phyloP scores from a whole-genome alignment of 2,113 vertebrate genomes.

The Daboia siamensis region DNA sequence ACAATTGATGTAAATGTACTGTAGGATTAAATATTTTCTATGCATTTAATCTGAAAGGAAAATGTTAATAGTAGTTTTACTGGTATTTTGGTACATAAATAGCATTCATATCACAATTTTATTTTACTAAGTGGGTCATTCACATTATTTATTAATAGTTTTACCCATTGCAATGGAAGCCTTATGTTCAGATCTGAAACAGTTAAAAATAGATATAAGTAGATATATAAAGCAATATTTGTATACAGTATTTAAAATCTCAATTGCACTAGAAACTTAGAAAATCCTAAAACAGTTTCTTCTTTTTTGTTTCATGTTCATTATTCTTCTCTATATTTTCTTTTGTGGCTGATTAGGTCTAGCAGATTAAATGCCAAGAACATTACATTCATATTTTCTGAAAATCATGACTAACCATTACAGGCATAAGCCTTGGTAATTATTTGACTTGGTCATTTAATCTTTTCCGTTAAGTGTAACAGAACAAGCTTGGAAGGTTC shows the following conservation, averaged over 20 bases:
- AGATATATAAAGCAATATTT: not conserved
- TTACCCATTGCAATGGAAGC: not conserved
- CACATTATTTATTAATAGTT: not conserved
- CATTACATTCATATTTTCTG: not conserved
- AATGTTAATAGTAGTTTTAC: accelerated
- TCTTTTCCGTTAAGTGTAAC: not conserved
- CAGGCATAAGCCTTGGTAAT: not conserved
- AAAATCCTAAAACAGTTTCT: not conserved
- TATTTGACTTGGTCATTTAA: not conserved
- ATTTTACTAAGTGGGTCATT: not conserved
- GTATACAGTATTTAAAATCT: not conserved
- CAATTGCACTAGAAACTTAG: not conserved
- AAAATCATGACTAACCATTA: not conserved
- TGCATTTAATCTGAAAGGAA: not conserved
- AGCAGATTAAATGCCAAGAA: not conserved
- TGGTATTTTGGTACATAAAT: accelerated
- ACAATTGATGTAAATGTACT: not conserved
- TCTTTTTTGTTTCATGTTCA: not conserved
- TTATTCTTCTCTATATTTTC: not conserved
- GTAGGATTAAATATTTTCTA: not conserved
- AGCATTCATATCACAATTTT: not conserved
- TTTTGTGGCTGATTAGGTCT: not conserved
- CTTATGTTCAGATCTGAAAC: not conserved
- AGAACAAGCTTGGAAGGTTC: not conserved
- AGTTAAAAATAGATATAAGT: not conserved